A percentile compares a stretch with the other conserved stretches of the same genome.
Evolutionary conservation across 2,113 vertebrate genomes (phyloP).

Genomic region (Bubo blakistoni): DNA sequence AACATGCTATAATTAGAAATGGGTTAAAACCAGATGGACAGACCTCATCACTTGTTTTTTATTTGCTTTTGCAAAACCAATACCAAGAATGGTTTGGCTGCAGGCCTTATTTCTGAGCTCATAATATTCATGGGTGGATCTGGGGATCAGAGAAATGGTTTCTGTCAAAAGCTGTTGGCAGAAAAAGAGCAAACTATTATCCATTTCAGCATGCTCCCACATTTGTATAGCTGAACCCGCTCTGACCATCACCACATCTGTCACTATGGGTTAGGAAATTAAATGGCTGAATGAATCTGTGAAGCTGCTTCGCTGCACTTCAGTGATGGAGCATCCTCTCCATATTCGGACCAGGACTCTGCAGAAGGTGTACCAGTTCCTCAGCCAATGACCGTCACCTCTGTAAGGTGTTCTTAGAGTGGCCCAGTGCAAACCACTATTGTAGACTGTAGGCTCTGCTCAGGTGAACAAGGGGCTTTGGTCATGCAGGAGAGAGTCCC

Average conservation of each 20-base stretch:
- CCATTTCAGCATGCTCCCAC: neutral
- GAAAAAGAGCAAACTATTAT: slow-evolving; percentile 3
- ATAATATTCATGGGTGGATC: slow-evolving; percentile 44
- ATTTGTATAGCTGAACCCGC: neutral
- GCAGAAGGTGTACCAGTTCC: neutral
- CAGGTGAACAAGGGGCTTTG: neutral
- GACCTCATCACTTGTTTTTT: slow-evolving; percentile 48
- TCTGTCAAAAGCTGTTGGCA: slow-evolving; percentile 33
- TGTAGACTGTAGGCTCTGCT: neutral
- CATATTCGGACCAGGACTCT: neutral
- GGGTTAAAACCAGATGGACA: slow-evolving; percentile 29
- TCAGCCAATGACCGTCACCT: neutral
- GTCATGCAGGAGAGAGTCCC: neutral
- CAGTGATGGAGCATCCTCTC: neutral
- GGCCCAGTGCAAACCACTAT: neutral
- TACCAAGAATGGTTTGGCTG: slow-evolving; percentile 54
- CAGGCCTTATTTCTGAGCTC: slow-evolving; percentile 47
- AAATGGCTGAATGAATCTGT: neutral
- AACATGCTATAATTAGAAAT: slow-evolving; percentile 33
- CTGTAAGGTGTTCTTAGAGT: neutral
- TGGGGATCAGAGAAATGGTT: slow-evolving; percentile 21
- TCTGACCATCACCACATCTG: neutral
- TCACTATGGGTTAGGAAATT: neutral
- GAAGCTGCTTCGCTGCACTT: neutral
- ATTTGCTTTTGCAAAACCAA: slow-evolving; percentile 61